These are phyloP conservation scores for Tenualosa thibaudeaui DNA, from an alignment of 2,797 vertebrate species.

Conservation along the genomic window DNA sequence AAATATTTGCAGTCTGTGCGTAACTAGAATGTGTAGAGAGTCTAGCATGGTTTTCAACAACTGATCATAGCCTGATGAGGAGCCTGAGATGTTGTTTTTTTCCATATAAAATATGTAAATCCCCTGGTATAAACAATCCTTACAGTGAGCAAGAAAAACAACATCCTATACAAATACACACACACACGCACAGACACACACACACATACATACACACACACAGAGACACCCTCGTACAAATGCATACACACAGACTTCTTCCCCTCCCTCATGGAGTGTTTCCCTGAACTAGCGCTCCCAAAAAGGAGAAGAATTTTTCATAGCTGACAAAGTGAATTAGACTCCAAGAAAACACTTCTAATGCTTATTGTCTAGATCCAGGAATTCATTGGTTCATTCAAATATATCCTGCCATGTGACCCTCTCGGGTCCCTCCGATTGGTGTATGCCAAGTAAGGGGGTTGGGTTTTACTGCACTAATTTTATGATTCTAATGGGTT, in stretches of 20 bases:
- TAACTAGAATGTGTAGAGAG: neutral
- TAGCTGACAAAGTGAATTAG: slow-evolving; percentile 59
- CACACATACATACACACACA: no score
- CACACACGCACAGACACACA: neutral
- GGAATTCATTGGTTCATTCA: slow-evolving; percentile 51
- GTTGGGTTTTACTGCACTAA: slow-evolving; percentile 55
- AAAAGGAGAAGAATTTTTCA: slow-evolving; percentile 44
- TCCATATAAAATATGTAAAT: slow-evolving; percentile 15
- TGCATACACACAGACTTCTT: neutral
- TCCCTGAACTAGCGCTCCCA: slow-evolving; percentile 28
- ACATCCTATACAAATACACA: slow-evolving; percentile 11
- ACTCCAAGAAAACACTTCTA: slow-evolving; percentile 45
- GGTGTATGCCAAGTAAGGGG: slow-evolving; percentile 42
- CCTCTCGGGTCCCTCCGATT: slow-evolving; percentile 50
- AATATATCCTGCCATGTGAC: slow-evolving; percentile 56
- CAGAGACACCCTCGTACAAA: no score
- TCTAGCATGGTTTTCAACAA: neutral
- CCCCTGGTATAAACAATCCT: slow-evolving; percentile 7
- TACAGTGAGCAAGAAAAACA: neutral
- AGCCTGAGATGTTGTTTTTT: slow-evolving; percentile 2
- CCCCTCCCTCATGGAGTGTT: neutral
- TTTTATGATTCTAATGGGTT: slow-evolving; percentile 74
- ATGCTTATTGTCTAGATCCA: slow-evolving; percentile 53
- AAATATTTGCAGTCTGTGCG: neutral
- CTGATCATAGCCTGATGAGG: neutral